Conservation (phyloP, 2,113 vertebrate genomes). For the Ciconia boyciana region DNA sequence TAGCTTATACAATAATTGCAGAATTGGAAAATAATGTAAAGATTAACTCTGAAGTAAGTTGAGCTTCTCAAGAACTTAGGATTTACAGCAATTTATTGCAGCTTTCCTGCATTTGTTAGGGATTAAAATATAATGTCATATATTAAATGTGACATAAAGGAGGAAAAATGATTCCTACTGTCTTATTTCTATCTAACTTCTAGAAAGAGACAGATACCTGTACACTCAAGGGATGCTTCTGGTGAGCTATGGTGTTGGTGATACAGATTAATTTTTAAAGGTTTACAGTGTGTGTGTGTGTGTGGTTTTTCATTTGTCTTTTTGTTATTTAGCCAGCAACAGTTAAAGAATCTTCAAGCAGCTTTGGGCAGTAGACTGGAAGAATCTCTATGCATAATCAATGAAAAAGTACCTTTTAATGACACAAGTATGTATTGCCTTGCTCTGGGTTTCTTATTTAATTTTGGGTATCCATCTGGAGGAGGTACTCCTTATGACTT, state of each 20-base stretch:
- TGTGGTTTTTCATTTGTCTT: slow-evolving; percentile 34
- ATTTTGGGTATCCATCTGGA: not conserved
- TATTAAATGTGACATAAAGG: not conserved
- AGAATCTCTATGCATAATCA: slow-evolving; percentile 91
- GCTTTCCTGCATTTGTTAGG: not conserved
- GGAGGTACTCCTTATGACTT: not conserved
- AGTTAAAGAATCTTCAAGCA: slow-evolving; percentile 89
- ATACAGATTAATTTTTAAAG: not conserved
- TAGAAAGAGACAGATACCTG: not conserved
- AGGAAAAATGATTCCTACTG: not conserved
- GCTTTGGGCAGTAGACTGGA: slow-evolving; percentile 92
- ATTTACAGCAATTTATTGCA: not conserved
- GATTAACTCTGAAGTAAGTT: not conserved
- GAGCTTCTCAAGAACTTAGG: not conserved
- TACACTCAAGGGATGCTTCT: not conserved
- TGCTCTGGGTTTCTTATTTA: not conserved
- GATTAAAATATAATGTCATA: not conserved
- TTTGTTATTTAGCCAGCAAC: slow-evolving; percentile 87
- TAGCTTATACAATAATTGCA: not conserved
- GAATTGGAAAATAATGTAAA: not conserved
- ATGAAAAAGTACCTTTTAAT: slow-evolving; percentile 98
- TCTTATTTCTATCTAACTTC: not conserved
- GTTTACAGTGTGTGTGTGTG: not conserved
- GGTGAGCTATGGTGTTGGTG: not conserved
- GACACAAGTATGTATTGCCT: slow-evolving; percentile 90